Evolutionary conservation across 35 echinoderm and acorn worm genomes (phyloP), one percentile per base, ranked within the genome.

Genomic region (Heliocidaris tuberculata): DNA sequence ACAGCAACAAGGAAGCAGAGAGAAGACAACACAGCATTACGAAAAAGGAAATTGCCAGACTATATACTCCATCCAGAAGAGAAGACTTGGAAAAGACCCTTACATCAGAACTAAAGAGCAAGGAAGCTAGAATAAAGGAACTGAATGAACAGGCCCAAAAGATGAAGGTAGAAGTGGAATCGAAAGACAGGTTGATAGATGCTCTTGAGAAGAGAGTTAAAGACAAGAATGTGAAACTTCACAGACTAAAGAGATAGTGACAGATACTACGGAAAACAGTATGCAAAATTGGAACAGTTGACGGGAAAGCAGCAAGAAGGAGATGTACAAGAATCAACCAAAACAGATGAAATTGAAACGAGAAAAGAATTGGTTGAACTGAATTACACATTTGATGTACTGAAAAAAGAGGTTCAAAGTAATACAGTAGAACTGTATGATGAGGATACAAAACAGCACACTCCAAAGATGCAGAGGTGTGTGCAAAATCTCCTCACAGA

Each of bases 391-490:
- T 12, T 95, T 88, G 92, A 94, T 90, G 85, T 90, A 2, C 87
- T 94, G 35, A 13, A 94, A 31, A 78, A 94, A 88, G 52, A 94
- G 50, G 49, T 70, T 49, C 31, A 5, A 31, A 32, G 42, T 87
- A 12, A 90, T 59, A 49, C 50, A 94, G 93, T 90, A 13, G 29
- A 94, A 35, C 35, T 94, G 17, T 94, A 88, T 48, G 86, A 86
- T 91, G 93, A 94, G 50, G 93, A 94, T 6, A 88, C 5, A 2
- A 61, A 92, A 49, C 7, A 94, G 48, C 94, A 30, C 85, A 86
- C 86, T 24, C 86, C 93, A 65, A 49, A 96, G 47, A 90, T 35
- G 6, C 93, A 96, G 48, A 31, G 32, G 65, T 96, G 93, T 96
- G 93, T 96, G 1, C 86, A 90, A 48, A 88, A 91, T 47, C 29